Conservation (phyloP, 2,113 vertebrate species). For the Rhea americana region DNA sequence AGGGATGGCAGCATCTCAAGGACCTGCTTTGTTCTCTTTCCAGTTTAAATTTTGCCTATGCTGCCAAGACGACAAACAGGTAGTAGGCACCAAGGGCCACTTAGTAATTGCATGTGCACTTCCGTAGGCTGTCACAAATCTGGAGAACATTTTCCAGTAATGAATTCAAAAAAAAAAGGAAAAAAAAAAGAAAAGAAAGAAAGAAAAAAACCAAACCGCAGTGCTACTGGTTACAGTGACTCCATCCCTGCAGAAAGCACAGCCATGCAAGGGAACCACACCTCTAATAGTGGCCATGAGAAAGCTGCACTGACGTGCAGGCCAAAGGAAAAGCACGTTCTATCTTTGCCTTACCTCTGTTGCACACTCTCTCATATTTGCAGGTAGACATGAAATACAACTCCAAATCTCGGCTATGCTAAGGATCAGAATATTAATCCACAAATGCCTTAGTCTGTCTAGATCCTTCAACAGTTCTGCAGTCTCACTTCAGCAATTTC, state of each 20-base stretch:
- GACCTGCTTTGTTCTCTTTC: conserved; percentile 2
- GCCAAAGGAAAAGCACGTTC: not conserved
- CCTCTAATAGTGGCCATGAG: not conserved
- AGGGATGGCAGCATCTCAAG: not conserved
- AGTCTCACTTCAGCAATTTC: not conserved
- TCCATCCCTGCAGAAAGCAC: not conserved
- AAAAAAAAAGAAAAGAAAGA: not conserved
- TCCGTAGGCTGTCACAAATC: not conserved
- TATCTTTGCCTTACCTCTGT: not conserved
- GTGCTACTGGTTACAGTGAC: fast-evolving
- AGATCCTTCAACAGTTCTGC: not conserved
- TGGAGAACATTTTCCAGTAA: conserved; percentile 6
- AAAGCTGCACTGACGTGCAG: not conserved
- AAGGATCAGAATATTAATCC: not conserved
- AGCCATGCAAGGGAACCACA: not conserved
- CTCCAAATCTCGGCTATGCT: not conserved
- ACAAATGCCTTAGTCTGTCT: not conserved
- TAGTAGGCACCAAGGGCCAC: conserved; percentile 13
- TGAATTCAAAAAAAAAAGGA: not conserved
- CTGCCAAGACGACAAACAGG: conserved; percentile 34
- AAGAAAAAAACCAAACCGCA: not conserved
- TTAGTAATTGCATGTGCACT: not conserved
- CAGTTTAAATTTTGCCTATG: not conserved
- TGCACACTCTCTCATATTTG: not conserved
- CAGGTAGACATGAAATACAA: not conserved